Base-by-base conservation (phyloP, 2,888 invertebrate genomes). In the Acleris laterana region DNA sequence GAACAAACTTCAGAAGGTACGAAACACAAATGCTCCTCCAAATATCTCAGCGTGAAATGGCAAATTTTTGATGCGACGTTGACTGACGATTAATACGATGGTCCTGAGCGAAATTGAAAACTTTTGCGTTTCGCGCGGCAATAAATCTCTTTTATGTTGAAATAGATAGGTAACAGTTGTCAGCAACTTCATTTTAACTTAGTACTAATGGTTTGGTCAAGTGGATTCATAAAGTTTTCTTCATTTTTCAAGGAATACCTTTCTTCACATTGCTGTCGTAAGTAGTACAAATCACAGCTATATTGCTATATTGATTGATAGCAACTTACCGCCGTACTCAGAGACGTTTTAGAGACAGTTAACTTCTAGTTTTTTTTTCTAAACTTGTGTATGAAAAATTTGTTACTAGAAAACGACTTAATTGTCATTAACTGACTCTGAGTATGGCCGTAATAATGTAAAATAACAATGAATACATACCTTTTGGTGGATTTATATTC, bases 401-500 rank as follows among this genome's bases (percentile, higher is more conserved):
- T 1, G 6, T 25, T 1, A 6, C 6, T 25, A 6, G 25, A 25
- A 2, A 25, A 25, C 25, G 25, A 25, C 25, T 25, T 5, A 0
- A 25, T 25, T 25, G 25, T 25, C 25, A 25, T 6, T 6, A 25
- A 25, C 5, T 25, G 0, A 28, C 28, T 28, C 1, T 28, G 9
- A 32, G 9, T 9, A 9, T 3, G 3, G 9, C 3, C 32, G 9
- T 9, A 9, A 32, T 32, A 32, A 32, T 32, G 3, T 32, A 38
- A 38, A 38, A 42, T 25, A 38, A n/a, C 17, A 62, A 62, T 42
- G 32, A 65, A 60, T 58, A 77, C 92, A 94, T 87, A 98, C 99
- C 98, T 97, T 99, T 99, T n/a, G 99, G 98, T 62, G 99, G 99
- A 91, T 99, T 99, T 81, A 99, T 95, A 77, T 95, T 93, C 73